These are phyloP conservation scores for Macrophya annulata DNA, from an alignment of 2,888 invertebrate genomes.

Conservation along the genomic window DNA sequence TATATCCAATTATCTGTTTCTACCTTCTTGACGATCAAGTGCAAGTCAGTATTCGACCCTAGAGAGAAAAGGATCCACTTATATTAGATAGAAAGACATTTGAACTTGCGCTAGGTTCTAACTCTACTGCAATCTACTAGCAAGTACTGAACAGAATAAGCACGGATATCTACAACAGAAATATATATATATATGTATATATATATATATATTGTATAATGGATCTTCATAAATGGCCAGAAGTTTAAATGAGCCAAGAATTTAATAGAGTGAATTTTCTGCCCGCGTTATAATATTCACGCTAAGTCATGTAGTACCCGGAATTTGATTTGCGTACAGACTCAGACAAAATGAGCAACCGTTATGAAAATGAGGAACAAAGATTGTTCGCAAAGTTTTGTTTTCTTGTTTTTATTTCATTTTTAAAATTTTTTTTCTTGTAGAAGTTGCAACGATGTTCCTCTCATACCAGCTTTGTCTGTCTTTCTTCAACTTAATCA, in stretches of 20 bases:
- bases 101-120: background rate
- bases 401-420: no score
- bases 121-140: background rate
- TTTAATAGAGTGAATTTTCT: background rate
- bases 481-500: slow-evolving; percentile 13
- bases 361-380: background rate
- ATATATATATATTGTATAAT: background rate
- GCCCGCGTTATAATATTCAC: background rate
- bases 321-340: background rate
- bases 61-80: background rate
- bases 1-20: background rate
- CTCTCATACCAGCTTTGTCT: background rate
- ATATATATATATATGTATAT: no score
- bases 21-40: background rate
- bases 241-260: background rate
- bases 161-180: background rate
- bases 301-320: background rate
- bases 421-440: background rate
- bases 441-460: background rate
- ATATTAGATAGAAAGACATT: background rate
- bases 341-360: background rate
- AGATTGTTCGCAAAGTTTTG: background rate
- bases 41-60: background rate
- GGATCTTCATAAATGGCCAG: background rate
- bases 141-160: background rate